A percentile compares a stretch with the other conserved stretches of the same genome.
phyloP scores from a whole-genome alignment of 2,888 invertebrate species.

The Pseudoips prasinana region DNA sequence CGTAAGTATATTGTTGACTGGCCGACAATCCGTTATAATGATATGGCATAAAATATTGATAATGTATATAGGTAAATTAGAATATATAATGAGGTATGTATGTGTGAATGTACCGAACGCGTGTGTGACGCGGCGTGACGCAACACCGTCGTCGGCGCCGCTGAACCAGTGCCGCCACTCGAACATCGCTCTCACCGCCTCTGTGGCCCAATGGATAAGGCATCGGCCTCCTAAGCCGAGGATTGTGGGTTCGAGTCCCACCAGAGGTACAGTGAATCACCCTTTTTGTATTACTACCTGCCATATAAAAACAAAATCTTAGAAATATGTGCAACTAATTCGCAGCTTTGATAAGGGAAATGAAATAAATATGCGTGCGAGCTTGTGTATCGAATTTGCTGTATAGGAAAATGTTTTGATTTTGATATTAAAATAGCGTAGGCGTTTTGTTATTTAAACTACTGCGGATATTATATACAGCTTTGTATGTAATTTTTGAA shows the following conservation, averaged over 20 bases:
- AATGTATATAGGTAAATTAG: conserved; percentile 18
- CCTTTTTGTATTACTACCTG: conserved; percentile 45
- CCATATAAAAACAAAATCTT: too few relatives aligned
- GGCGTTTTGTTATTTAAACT: too few relatives aligned
- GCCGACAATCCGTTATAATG: not conserved
- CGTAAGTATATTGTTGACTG: too few relatives aligned
- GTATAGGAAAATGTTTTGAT: too few relatives aligned
- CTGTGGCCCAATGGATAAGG: conserved; percentile 93
- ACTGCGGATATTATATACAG: too few relatives aligned
- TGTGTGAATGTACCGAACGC: conserved; percentile 44
- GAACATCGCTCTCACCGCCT: conserved; percentile 89
- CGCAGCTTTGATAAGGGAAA: conserved; percentile 8
- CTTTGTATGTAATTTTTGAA: too few relatives aligned
- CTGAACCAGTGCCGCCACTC: conserved; percentile 80
- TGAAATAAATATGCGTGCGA: too few relatives aligned
- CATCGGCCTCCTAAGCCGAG: conserved; percentile 93
- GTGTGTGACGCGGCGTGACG: conserved; percentile 51
- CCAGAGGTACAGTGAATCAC: conserved; percentile 85
- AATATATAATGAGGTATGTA: conserved; percentile 26
- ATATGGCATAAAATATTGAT: not conserved
- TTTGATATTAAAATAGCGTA: too few relatives aligned
- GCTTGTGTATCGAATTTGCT: too few relatives aligned
- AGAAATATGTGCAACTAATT: conserved; percentile 3
- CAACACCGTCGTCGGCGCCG: conserved; percentile 48
- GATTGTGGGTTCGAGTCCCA: conserved; percentile 94